A percentile compares a stretch with the other conserved stretches of the same genome.
phyloP scores from a whole-genome alignment of 2,113 vertebrate species.

The Strix uralensis region DNA sequence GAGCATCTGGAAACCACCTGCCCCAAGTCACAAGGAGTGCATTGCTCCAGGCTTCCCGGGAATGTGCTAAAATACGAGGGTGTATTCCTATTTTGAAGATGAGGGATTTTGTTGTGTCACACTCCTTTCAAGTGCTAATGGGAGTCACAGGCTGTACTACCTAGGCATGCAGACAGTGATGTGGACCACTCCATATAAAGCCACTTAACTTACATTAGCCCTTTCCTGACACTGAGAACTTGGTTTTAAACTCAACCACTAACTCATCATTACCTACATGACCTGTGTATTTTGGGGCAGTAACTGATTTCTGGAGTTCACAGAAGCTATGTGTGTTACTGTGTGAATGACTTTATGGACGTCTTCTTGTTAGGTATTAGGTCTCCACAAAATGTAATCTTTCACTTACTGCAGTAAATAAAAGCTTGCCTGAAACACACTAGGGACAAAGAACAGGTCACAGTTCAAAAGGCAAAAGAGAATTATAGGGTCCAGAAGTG shows the following conservation, averaged over 20 bases:
- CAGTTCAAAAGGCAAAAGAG: not conserved
- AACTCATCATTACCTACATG: not conserved
- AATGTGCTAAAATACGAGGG: not conserved
- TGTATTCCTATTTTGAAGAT: not conserved
- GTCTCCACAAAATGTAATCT: not conserved
- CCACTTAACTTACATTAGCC: rapidly evolving
- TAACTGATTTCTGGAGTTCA: not conserved
- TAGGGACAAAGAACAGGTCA: not conserved
- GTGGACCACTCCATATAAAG: not conserved
- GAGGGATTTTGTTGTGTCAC: not conserved
- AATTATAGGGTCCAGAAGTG: not conserved
- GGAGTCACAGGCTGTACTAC: not conserved
- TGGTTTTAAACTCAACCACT: not conserved
- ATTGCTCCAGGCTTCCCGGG: not conserved
- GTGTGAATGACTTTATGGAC: not conserved
- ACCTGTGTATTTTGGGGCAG: not conserved
- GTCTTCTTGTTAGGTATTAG: not conserved
- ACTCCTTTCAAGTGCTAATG: not conserved
- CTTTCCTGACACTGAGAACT: not conserved
- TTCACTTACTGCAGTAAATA: not conserved
- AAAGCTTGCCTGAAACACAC: not conserved
- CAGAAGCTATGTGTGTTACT: rapidly evolving
- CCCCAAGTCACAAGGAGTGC: not conserved
- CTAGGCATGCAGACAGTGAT: not conserved
- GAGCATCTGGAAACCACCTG: not conserved